phyloP scores from a whole-genome alignment of 2,113 vertebrate genomes.

The Hemichromis elongatus region DNA sequence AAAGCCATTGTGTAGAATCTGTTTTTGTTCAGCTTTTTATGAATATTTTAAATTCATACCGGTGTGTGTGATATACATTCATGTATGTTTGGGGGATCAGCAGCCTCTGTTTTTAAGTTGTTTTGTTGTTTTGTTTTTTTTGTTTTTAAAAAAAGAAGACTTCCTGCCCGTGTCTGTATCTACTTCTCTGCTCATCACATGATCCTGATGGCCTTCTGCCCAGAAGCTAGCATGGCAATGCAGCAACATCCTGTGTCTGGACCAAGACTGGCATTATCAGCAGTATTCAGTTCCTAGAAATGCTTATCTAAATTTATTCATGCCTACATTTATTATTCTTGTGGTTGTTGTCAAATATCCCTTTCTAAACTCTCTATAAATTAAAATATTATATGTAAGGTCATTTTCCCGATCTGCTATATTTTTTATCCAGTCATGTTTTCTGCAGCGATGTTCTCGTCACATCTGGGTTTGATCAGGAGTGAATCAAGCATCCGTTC shows the following conservation, averaged over 20 bases:
- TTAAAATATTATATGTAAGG: background rate
- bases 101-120: background rate
- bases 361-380: background rate
- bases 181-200: background rate
- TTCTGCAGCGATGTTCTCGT: background rate
- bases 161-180: background rate
- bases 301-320: background rate
- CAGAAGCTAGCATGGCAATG: background rate
- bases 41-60: background rate
- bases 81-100: background rate
- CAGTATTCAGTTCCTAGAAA: constrained; percentile 42
- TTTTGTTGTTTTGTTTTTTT: background rate
- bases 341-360: background rate
- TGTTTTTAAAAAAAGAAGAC: too few species aligned
- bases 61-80: background rate
- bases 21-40: background rate
- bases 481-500: background rate
- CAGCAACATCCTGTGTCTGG: constrained; percentile 38
- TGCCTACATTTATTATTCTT: background rate
- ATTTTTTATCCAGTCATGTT: background rate
- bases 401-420: background rate
- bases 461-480: constrained; percentile 22
- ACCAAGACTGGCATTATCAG: constrained; percentile 1
- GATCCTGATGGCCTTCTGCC: background rate
- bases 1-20: background rate